Percentiles rank a stretch among this genome's conserved stretches.
Conservation (phyloP, 2,797 vertebrate species). For the Rhodeus uyekii region DNA sequence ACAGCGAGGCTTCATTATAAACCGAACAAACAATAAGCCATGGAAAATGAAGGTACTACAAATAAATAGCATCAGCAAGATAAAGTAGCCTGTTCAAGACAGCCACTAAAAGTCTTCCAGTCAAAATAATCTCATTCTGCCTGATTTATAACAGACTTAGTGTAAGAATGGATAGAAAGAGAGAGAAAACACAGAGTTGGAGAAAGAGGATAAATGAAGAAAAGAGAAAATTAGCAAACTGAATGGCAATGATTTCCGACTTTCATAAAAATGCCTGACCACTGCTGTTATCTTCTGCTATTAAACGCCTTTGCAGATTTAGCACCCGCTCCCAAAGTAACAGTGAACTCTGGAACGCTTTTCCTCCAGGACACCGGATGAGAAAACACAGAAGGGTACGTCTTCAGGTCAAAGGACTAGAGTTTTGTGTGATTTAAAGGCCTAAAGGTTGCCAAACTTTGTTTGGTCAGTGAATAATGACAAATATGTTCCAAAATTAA, state of each 20-base stretch:
- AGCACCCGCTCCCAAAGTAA: conserved; percentile 12
- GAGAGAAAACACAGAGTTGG: neutral
- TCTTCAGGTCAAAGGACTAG: neutral
- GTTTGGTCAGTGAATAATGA: neutral
- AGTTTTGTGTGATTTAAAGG: neutral
- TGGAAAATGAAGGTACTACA: neutral
- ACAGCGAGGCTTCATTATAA: neutral
- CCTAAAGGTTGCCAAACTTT: neutral
- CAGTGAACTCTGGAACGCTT: neutral
- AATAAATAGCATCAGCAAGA: neutral
- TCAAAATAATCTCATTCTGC: neutral
- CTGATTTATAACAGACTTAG: neutral
- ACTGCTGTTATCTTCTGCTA: neutral
- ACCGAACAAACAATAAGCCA: neutral
- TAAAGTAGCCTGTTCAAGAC: neutral
- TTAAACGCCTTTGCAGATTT: conserved; percentile 24
- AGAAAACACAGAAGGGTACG: neutral
- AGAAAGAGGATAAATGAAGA: conserved; percentile 26
- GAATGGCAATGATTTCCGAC: neutral
- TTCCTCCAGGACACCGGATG: neutral
- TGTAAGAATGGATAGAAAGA: conserved; percentile 3
- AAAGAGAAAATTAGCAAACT: neutral
- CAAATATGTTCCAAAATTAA: neutral
- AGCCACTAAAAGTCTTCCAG: conserved; percentile 1
- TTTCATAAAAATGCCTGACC: conserved; percentile 5